Evolutionary conservation across 2,113 vertebrate genomes (phyloP).

Genomic region (Clupea harengus): DNA sequence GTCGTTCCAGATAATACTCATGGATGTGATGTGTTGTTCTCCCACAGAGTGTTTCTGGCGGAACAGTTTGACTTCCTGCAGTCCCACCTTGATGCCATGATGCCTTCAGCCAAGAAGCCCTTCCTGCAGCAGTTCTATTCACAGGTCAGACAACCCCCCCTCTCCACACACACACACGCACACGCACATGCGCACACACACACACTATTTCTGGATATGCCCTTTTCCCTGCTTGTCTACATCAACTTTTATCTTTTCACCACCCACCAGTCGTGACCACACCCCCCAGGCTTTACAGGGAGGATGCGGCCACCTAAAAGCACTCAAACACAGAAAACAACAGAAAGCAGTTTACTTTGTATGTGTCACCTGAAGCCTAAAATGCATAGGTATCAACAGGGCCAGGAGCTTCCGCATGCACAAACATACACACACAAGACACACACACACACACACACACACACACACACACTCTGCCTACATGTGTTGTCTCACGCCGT

Average conservation of each 20-base stretch:
- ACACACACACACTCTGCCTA: neutral
- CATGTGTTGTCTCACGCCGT: neutral
- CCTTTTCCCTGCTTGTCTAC: slow-evolving; percentile 20
- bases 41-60: slow-evolving; percentile 87
- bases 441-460: neutral
- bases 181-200: neutral
- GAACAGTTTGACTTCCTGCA: slow-evolving; percentile 98
- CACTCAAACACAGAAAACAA: neutral
- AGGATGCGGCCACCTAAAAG: neutral
- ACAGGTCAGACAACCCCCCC: slow-evolving; percentile 75
- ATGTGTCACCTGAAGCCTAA: neutral
- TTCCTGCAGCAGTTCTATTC: slow-evolving; percentile 99
- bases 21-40: neutral
- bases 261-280: neutral
- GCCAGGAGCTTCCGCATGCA: neutral
- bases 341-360: neutral
- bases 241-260: slow-evolving; percentile 26
- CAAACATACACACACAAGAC: neutral
- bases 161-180: neutral
- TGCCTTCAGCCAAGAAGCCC: slow-evolving; percentile 96
- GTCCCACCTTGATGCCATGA: slow-evolving; percentile 92
- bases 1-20: neutral
- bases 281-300: neutral
- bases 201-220: slow-evolving; percentile 27
- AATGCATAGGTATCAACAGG: neutral